Percentiles rank a stretch among this genome's conserved stretches.
phyloP scores from a whole-genome alignment of 1,140 invertebrate species.

The Polypedilum pembai region DNA sequence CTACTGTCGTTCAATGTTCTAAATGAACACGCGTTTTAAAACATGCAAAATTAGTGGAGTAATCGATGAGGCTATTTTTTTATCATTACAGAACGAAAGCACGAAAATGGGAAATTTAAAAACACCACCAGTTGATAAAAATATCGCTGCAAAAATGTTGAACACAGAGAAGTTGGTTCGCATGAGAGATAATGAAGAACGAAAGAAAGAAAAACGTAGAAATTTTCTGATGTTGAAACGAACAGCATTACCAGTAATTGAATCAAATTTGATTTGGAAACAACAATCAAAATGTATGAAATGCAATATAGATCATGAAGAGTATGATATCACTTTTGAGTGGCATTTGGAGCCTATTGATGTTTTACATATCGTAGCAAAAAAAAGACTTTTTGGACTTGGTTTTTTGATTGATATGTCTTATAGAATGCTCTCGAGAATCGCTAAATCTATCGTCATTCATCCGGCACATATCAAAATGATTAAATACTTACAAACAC shows the following conservation, averaged over 20 bases:
- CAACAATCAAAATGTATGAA: neutral
- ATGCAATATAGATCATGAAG: neutral
- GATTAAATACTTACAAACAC: neutral
- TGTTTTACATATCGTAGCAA: neutral
- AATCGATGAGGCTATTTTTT: neutral
- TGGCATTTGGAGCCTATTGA: neutral
- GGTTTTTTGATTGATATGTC: neutral
- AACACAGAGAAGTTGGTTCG: neutral
- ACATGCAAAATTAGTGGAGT: neutral
- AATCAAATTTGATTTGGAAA: neutral
- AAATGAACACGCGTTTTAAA: neutral
- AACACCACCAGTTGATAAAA: neutral
- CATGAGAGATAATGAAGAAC: neutral
- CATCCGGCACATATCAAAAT: constrained; percentile 13
- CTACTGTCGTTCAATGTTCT: neutral
- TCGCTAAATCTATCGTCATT: neutral
- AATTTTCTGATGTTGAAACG: neutral
- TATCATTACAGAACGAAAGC: neutral
- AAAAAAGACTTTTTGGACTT: neutral
- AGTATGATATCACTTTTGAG: neutral
- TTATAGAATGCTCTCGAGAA: neutral
- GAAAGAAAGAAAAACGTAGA: neutral
- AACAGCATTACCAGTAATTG: neutral
- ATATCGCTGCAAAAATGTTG: neutral
- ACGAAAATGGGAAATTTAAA: neutral